Base-by-base conservation (phyloP, 2,888 invertebrate species). In the Ormia ochracea region DNA sequence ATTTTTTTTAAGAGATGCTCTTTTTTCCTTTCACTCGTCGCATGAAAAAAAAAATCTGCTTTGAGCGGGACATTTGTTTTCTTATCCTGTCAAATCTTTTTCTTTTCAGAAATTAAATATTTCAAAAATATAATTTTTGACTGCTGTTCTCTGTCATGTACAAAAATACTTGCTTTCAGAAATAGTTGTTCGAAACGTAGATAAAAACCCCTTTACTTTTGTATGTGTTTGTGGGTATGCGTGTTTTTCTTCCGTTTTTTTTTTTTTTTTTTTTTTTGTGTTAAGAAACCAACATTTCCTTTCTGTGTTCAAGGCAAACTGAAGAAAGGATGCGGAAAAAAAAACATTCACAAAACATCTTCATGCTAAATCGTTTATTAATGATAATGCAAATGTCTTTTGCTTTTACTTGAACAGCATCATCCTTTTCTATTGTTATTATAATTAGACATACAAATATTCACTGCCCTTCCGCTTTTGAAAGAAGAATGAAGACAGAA, bases 381-480 rank as follows among this genome's bases (percentile, higher is more conserved):
- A 77, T 73, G 63, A 80, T 76, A 77, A 73, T 72, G 66, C 70
- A 79, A 69, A 82, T 82, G 82, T 77, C 77, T 54, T 82, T 82
- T 82, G n/a, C n/a, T 45, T 43, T 26, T 17, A 33, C 0, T 6
- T 12, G 14, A 41, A 41, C 26, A 58, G 5, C 36, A 63, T 17
- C 36, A 45, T 65, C 36, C 38, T 43, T 81, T 77, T 82, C 72
- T 41, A 68, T 84, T 84, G 83, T 84, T 80, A 84, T 84, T 83
- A 70, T 84, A 84, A 84, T 84, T 84, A 84, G 84, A 76, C 81
- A 33, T 82, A 82, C 83, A 81, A 58, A 59, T 74, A 45, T 56
- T 56, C 33, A 14, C 12, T 23, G 36, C 21, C 54, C 74, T 81
- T 77, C 69, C 77, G 70, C 66, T 74, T 21, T 12, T 21, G 28